Evolutionary conservation across 2,888 invertebrate species (phyloP), one percentile per base, ranked within the genome.

Genomic region (Ophonus ardosiacus): DNA sequence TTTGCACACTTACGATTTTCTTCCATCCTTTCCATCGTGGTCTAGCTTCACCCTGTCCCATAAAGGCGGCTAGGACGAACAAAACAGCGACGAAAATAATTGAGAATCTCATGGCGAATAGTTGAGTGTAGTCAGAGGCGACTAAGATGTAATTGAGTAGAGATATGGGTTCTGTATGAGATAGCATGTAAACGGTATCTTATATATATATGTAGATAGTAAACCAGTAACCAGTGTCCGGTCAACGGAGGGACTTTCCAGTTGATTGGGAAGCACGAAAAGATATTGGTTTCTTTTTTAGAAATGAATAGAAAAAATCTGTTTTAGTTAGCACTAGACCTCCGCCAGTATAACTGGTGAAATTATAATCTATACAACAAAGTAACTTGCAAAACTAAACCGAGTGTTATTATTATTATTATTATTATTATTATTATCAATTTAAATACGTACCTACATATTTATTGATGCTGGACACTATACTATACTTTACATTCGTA

Each of bases 11-110:
- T 88, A 89, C 88, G 86, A 88, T 86, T 88, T 88, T 88, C 74
- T 86, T 87, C 87, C 87, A 88, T 17, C 88, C 87, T 80, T 88
- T 89, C 87, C 88, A 88, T 78, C 87, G 87, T 8, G 88, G 88
- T 74, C 88, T 87, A 18, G 83, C 83, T 38, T 86, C 86, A 13
- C 85, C 71, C 59, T 87, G 86, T 68, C 86, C 87, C 21, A 84
- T 84, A 21, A 87, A 79, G 7, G 86, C 86, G 7, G 86, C 86
- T n/a, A 87, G 80, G 10, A 87, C 85, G 83, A 86, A 79, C 17
- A 87, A 78, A 63, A 86, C 84, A 76, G 86, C 86, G 40, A 87
- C 86, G 78, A 87, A 86, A 43, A 87, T 38, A 57, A 86, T 68
- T 81, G 82, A 79, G 57, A 87, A 76, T 78, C 86, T 87, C 87